Base-by-base conservation (phyloP, 53 echinoderm and acorn worm species). In the Henricia sp. region DNA sequence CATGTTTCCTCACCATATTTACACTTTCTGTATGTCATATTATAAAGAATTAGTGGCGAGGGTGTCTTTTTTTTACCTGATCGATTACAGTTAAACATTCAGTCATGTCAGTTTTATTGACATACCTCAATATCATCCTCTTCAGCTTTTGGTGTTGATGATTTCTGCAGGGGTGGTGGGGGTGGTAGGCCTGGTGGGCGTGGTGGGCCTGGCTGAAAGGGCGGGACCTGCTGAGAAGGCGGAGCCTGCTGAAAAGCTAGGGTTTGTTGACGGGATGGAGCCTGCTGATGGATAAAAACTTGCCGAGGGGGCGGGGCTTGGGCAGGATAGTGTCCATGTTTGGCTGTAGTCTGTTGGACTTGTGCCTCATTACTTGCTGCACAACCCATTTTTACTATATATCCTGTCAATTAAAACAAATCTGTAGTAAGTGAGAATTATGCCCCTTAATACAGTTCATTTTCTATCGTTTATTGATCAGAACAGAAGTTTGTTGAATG, bases 301-400 rank as follows among this genome's bases (percentile, higher is more conserved):
- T 53, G 77, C 44, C 78, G 87, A 34, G 66, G 73, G 82, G 71
- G 35, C 9, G 71, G 28, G 8, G 69, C 41, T 29, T 32, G 2
- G 3, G 28, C 58, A 3, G 6, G 53, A 26, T 57, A 29, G 13
- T 17, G 62, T 16, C n/a, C n/a, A 30, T 9, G 3, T 4, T 14
- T 26, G 62, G 62, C 62, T 32, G 32, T 4, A 13, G 57, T 37
- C 28, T 76, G 88, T 39, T 62, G 74, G 75, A 56, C 20, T 26
- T 36, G 71, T 9, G 23, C 46, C 12, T 37, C 59, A 13, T 58
- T 44, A 41, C 68, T 68, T n/a, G 68, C 70, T 28, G 83, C 83
- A 83, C 85, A 72, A 74, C 71, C 85, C 73, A 85, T 85, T 40
- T n/a, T n/a, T n/a, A n/a, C n/a, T n/a, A n/a, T n/a, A n/a, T n/a